A percentile compares a stretch with the other conserved stretches of the same genome.
Evolutionary conservation across 2,797 vertebrate species (phyloP).

Genomic region (Danio albolineatus): DNA sequence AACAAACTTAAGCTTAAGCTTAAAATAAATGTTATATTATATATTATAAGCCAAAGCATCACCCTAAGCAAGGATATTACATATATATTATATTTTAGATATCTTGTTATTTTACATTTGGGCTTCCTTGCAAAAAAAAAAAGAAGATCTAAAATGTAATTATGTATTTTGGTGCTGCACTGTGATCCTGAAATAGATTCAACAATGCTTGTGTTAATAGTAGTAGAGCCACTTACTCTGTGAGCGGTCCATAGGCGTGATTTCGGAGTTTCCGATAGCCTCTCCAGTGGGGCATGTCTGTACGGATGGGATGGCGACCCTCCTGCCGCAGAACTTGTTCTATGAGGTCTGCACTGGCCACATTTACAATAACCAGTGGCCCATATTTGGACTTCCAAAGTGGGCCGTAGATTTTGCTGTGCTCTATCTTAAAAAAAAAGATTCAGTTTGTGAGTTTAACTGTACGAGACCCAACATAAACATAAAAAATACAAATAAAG

Average conservation of each 20-base stretch:
- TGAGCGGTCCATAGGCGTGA: conserved; percentile 81
- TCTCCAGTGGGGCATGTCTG: conserved; percentile 84
- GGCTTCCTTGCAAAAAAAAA: no score
- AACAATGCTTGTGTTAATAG: neutral
- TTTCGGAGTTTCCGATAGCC: conserved; percentile 78
- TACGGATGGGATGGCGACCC: conserved; percentile 75
- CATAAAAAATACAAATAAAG: neutral
- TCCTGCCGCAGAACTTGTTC: conserved; percentile 83
- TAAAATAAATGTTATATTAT: no score
- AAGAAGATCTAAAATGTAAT: no score
- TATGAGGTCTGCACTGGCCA: conserved; percentile 79
- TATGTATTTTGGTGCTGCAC: no score
- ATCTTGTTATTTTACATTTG: no score
- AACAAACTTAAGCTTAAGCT: no score
- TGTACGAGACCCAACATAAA: neutral
- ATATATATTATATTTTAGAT: no score
- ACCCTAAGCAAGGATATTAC: no score
- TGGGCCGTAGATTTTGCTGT: conserved; percentile 80
- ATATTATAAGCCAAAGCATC: no score
- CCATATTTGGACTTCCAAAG: conserved; percentile 82
- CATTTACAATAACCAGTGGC: conserved; percentile 78
- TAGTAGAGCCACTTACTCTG: conserved; percentile 74
- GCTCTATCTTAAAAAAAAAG: conserved; percentile 73
- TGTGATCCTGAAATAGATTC: no score
- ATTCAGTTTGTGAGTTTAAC: neutral